Evolutionary conservation across 2,113 vertebrate species (phyloP).

Genomic region (Gallinago jamesoni): DNA sequence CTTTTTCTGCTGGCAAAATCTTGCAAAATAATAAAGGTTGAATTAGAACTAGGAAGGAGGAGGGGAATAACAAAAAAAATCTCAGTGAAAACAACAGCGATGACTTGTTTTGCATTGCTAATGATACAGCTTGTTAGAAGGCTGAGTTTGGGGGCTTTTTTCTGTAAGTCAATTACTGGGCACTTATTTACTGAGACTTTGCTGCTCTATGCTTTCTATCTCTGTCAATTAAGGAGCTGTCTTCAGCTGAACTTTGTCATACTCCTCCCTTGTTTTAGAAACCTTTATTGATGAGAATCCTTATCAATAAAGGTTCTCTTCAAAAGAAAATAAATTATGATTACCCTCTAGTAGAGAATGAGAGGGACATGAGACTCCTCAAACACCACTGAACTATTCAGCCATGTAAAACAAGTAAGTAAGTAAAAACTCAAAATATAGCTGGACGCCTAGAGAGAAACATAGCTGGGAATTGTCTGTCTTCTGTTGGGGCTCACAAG

Average conservation of each 20-base stretch:
- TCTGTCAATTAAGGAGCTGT: neutral
- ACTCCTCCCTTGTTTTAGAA: neutral
- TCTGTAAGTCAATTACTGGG: neutral
- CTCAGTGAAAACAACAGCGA: neutral
- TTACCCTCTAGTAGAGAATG: neutral
- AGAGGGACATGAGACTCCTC: neutral
- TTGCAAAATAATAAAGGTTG: constrained; percentile 23
- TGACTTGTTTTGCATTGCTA: constrained; percentile 4
- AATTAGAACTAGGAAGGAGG: constrained; percentile 16
- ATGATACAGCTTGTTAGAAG: neutral
- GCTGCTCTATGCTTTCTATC: neutral
- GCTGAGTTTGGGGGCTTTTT: neutral
- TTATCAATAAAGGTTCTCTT: neutral
- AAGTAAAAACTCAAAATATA: neutral
- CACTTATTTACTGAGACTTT: neutral
- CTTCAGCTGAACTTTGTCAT: neutral
- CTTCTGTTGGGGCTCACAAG: neutral
- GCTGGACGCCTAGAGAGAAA: neutral
- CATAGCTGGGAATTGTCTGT: neutral
- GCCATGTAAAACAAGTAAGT: neutral
- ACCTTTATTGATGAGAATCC: neutral
- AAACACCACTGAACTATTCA: neutral
- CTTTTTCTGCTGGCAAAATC: constrained; percentile 30
- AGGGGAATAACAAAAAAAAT: neutral
- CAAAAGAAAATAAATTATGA: neutral